Evolutionary conservation across 2,888 invertebrate genomes (phyloP).

Genomic region (Lepidonotus clava): DNA sequence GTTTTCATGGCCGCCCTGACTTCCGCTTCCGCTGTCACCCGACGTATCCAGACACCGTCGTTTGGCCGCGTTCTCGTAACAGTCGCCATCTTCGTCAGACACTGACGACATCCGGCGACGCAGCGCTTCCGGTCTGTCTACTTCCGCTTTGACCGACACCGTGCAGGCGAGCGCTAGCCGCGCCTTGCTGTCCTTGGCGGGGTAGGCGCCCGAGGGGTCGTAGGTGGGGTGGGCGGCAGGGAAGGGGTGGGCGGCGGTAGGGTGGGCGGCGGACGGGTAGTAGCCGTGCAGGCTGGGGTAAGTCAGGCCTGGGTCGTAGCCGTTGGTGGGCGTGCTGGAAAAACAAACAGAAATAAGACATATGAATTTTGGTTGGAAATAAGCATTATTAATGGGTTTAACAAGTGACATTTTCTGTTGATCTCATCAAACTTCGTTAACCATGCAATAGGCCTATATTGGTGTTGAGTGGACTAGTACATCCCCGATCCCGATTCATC

Average conservation of each 20-base stretch:
- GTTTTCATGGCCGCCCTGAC: background rate
- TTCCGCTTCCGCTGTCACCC: background rate
- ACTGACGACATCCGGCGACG: background rate
- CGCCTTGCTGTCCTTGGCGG: background rate
- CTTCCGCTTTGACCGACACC: background rate
- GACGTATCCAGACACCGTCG: constrained; percentile 4
- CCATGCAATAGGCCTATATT: no score
- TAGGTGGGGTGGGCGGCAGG: background rate
- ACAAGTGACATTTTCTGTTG: no score
- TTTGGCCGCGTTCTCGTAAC: background rate
- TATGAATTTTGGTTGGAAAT: no score
- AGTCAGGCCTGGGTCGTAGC: background rate
- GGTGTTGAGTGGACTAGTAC: no score
- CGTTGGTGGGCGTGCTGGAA: background rate
- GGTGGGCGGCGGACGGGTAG: background rate
- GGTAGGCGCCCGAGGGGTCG: background rate
- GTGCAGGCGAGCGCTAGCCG: background rate
- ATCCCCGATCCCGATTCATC: no score
- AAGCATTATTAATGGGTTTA: no score
- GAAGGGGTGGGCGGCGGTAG: background rate
- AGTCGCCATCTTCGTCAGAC: background rate
- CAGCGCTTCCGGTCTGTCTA: background rate
- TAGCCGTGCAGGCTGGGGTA: background rate
- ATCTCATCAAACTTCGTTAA: no score
- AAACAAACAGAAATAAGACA: background rate